Conservation (phyloP, 2,113 vertebrate species). For the Corythornis cristatus region DNA sequence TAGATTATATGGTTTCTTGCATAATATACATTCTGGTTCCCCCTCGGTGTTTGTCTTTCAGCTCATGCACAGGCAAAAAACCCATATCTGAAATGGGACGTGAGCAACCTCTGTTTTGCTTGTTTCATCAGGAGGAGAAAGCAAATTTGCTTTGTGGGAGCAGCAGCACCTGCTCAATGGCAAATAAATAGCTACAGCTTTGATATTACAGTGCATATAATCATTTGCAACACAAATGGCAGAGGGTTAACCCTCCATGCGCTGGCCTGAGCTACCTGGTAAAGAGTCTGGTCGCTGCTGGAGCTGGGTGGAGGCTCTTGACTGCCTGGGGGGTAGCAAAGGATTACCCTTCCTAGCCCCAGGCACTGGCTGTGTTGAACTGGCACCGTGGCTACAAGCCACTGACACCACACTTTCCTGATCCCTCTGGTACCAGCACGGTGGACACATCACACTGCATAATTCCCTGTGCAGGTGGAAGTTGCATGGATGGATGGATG, state of each 20-base stretch:
- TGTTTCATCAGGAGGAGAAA: slow-evolving; percentile 67
- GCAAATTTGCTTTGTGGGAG: slow-evolving; percentile 74
- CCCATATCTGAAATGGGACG: slow-evolving; percentile 72
- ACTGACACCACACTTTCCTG: background rate
- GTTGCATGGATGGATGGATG: background rate
- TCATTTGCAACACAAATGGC: slow-evolving; percentile 42
- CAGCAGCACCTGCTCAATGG: slow-evolving; percentile 69
- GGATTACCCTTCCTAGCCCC: background rate
- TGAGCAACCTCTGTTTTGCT: slow-evolving; percentile 75
- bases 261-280: background rate
- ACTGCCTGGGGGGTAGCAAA: background rate
- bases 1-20: slow-evolving; percentile 78
- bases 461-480: background rate
- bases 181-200: slow-evolving; percentile 63
- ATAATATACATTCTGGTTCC: slow-evolving; percentile 78
- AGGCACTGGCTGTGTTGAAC: background rate
- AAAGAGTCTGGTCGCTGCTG: background rate
- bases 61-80: slow-evolving; percentile 67
- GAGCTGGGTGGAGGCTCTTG: background rate
- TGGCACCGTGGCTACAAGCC: background rate
- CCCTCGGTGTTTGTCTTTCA: slow-evolving; percentile 37
- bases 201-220: slow-evolving; percentile 51
- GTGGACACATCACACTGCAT: background rate
- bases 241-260: slow-evolving; percentile 25
- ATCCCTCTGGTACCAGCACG: background rate